phyloP scores from a whole-genome alignment of 1,140 invertebrate species.

The Delia radicum region DNA sequence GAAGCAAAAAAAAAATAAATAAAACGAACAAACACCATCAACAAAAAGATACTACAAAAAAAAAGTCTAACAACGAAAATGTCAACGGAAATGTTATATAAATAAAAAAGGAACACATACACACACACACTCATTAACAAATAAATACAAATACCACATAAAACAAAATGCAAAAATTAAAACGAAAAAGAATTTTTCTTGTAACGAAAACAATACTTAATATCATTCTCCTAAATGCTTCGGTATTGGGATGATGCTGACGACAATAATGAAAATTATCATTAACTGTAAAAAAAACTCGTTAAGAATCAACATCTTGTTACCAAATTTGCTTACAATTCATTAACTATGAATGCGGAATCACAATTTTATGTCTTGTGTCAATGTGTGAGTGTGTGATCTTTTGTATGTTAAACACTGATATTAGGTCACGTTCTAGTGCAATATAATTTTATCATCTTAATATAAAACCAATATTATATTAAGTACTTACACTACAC shows the following conservation, averaged over 20 bases:
- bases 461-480: background rate
- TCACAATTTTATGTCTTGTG: no score
- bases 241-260: no score
- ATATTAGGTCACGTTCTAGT: background rate
- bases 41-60: background rate
- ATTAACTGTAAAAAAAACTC: no score
- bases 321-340: background rate
- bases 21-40: background rate
- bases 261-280: no score
- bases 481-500: no score
- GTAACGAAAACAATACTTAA: no score
- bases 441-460: slow-evolving; percentile 4
- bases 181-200: slow-evolving; percentile 4
- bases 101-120: slow-evolving; percentile 4
- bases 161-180: slow-evolving; percentile 22
- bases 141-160: background rate
- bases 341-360: no score
- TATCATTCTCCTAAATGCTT: no score
- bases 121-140: background rate
- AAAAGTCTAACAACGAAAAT: background rate
- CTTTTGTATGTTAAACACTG: background rate
- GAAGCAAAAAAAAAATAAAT: background rate
- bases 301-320: background rate
- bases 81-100: slow-evolving; percentile 17
- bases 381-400: background rate